Conservation (phyloP, 2,797 vertebrate genomes). For the Pangasius sanitwongsei region DNA sequence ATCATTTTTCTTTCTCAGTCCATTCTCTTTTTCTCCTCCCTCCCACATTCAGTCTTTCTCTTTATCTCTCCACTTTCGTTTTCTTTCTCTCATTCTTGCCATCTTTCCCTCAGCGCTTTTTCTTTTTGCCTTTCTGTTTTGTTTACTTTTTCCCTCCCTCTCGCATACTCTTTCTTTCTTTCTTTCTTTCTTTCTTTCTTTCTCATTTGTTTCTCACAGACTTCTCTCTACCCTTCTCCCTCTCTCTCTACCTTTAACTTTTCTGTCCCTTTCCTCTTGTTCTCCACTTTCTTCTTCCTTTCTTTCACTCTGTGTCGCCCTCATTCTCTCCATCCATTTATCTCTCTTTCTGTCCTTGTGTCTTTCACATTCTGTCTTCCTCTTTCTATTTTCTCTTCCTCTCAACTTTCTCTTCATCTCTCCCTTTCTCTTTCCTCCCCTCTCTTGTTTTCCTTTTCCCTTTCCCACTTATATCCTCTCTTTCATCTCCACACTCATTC, state of each 20-base stretch:
- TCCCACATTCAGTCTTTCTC: conserved; percentile 30
- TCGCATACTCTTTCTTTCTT: neutral
- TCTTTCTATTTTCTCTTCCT: neutral
- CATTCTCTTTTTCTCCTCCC: neutral
- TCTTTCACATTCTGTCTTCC: neutral
- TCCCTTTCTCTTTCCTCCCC: no score
- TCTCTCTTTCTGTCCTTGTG: conserved; percentile 21
- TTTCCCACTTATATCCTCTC: neutral
- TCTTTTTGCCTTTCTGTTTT: neutral
- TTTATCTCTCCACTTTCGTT: neutral
- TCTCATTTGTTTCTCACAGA: no score
- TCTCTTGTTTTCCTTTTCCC: no score
- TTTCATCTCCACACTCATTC: neutral
- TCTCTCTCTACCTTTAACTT: no score
- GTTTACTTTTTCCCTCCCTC: neutral
- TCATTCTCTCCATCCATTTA: no score
- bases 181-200: neutral
- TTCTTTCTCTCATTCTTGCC: neutral
- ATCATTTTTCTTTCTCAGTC: neutral
- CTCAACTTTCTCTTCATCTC: neutral
- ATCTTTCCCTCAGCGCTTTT: neutral
- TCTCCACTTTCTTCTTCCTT: no score
- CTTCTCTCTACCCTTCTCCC: no score
- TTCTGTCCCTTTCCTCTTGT: no score
- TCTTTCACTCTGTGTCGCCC: no score